These are phyloP conservation scores for Trissolcus basalis DNA, from an alignment of 1,140 invertebrate genomes.

Conservation along the genomic window DNA sequence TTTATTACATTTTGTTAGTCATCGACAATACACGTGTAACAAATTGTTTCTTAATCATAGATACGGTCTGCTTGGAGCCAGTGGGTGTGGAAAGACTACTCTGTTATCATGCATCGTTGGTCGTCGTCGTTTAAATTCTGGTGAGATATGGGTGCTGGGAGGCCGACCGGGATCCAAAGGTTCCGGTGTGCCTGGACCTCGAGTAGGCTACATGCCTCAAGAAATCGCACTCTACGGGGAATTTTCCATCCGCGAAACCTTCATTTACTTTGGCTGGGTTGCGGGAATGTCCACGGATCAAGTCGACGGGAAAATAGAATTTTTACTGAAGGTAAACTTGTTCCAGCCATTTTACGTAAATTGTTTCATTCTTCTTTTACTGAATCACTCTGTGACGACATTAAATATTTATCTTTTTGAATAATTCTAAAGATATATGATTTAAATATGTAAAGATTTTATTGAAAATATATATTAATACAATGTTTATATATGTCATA, in stretches of 20 bases:
- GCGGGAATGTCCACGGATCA: slow-evolving; percentile 85
- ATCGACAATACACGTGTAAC: neutral
- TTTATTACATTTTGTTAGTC: too few species aligned
- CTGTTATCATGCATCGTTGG: slow-evolving; percentile 90
- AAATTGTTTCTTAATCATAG: slow-evolving; percentile 67
- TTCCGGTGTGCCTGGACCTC: slow-evolving; percentile 80
- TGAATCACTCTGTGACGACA: too few species aligned
- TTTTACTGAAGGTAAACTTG: slow-evolving; percentile 83
- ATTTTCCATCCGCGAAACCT: slow-evolving; percentile 92
- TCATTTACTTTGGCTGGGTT: slow-evolving; percentile 94
- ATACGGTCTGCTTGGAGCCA: slow-evolving; percentile 89
- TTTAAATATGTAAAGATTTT: too few species aligned
- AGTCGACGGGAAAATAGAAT: slow-evolving; percentile 86
- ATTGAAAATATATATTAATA: too few species aligned
- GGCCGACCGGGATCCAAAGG: slow-evolving; percentile 88
- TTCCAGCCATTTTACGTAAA: slow-evolving; percentile 5
- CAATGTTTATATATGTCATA: too few species aligned
- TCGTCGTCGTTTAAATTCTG: slow-evolving; percentile 83
- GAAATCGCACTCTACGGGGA: slow-evolving; percentile 94
- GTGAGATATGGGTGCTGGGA: slow-evolving; percentile 89
- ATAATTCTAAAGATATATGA: too few species aligned
- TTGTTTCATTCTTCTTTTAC: neutral
- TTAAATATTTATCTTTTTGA: too few species aligned
- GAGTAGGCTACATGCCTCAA: slow-evolving; percentile 83
- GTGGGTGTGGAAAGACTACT: slow-evolving; percentile 90